These are phyloP conservation scores for Branchinecta lynchi DNA, from an alignment of 1,140 invertebrate species.

Conservation along the genomic window DNA sequence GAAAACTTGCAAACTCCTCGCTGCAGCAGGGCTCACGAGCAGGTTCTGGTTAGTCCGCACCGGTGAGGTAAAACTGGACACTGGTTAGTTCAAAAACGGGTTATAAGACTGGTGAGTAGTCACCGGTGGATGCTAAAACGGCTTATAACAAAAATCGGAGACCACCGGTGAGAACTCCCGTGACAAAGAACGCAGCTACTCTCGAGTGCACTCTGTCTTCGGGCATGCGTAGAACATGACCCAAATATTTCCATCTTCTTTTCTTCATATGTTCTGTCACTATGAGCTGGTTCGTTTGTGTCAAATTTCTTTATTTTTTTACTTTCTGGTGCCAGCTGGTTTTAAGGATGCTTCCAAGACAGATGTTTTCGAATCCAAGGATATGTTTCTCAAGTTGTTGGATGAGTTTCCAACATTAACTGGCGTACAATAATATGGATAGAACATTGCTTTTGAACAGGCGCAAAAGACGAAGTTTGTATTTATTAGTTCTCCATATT, in stretches of 20 bases:
- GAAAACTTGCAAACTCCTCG: too few relatives aligned
- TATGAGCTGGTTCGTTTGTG: not conserved
- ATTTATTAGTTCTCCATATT: not conserved
- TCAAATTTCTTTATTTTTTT: not conserved
- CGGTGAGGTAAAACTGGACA: too few relatives aligned
- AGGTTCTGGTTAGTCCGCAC: too few relatives aligned
- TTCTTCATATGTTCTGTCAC: not conserved
- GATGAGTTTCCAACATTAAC: not conserved
- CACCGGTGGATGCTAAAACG: too few relatives aligned
- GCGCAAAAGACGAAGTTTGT: not conserved
- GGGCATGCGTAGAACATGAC: conserved; percentile 8
- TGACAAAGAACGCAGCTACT: too few relatives aligned
- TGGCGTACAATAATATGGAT: conserved; percentile 5
- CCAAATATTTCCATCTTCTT: not conserved
- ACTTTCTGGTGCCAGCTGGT: conserved; percentile 5
- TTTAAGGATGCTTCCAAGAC: not conserved
- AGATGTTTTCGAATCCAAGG: conserved; percentile 6
- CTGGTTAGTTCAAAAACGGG: too few relatives aligned
- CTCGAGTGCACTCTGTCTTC: not conserved
- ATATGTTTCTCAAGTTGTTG: conserved; percentile 6
- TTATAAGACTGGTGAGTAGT: too few relatives aligned
- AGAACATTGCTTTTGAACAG: conserved; percentile 1
- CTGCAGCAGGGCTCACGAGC: too few relatives aligned
- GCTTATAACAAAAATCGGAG: too few relatives aligned
- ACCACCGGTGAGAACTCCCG: too few relatives aligned